phyloP scores from a whole-genome alignment of 2,797 vertebrate species.

The Linurgus olivaceus region DNA sequence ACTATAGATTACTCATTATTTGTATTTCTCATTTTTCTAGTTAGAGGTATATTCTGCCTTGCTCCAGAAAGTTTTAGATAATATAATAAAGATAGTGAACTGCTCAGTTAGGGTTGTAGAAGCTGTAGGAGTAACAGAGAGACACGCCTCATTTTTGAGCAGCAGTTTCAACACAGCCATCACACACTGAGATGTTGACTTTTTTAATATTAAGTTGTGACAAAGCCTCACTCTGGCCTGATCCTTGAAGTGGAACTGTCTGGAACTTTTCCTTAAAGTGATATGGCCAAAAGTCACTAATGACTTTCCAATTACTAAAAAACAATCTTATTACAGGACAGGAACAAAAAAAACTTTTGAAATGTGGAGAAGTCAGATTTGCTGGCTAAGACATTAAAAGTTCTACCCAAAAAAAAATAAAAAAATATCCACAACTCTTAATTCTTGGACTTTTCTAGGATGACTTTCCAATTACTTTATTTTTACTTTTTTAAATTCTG shows the following conservation, averaged over 20 bases:
- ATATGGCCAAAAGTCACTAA: not conserved
- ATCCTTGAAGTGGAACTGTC: not conserved
- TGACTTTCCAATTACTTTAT: not conserved
- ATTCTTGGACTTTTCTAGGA: not conserved
- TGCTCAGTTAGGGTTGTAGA: not conserved
- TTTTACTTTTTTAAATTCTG: rapidly evolving
- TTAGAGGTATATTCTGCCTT: not conserved
- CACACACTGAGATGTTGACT: not conserved
- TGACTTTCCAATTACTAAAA: not conserved
- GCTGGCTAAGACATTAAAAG: not conserved
- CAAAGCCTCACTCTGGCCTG: not conserved
- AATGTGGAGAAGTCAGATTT: not conserved
- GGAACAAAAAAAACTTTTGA: not conserved
- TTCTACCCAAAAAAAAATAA: not conserved
- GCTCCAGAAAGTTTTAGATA: not conserved
- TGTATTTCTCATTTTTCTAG: not conserved
- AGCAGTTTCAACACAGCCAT: not conserved
- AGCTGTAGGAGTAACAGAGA: not conserved
- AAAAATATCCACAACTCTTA: rapidly evolving
- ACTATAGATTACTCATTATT: not conserved
- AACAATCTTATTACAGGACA: not conserved
- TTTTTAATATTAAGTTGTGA: not conserved
- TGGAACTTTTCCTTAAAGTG: not conserved
- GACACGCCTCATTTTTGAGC: not conserved
- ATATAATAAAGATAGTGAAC: not conserved